Conservation (phyloP, 2,888 invertebrate species). For the Lasius platythorax region DNA sequence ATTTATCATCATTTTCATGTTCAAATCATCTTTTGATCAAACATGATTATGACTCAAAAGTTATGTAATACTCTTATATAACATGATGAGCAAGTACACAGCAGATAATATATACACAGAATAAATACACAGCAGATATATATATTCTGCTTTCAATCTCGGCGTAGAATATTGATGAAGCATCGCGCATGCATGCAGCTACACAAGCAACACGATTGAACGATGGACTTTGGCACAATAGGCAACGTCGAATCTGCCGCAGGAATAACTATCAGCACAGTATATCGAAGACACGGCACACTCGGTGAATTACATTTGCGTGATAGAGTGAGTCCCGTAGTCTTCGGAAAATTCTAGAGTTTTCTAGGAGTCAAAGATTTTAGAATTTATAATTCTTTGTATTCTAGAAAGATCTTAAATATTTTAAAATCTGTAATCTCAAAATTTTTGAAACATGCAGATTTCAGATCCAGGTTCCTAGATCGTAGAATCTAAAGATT, state of each 20-base stretch:
- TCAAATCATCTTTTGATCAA: constrained; percentile 12
- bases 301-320: constrained; percentile 37
- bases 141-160: constrained; percentile 22
- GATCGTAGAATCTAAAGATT: neutral
- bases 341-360: neutral
- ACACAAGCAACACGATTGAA: constrained; percentile 45
- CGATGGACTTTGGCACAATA: constrained; percentile 41
- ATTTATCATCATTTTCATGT: constrained; percentile 13
- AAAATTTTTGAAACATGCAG: neutral
- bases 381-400: neutral
- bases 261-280: constrained; percentile 34
- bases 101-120: neutral
- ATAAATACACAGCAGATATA: constrained; percentile 8
- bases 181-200: constrained; percentile 45
- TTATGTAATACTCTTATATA: neutral
- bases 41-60: neutral
- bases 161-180: constrained; percentile 37
- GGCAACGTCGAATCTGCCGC: constrained; percentile 30
- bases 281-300: constrained; percentile 5
- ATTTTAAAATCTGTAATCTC: neutral
- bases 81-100: neutral
- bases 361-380: neutral
- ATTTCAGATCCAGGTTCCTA: neutral
- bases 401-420: neutral
- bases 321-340: constrained; percentile 3